Conservation (phyloP, 2,113 vertebrate genomes). For the Rhagologus leucostigma region DNA sequence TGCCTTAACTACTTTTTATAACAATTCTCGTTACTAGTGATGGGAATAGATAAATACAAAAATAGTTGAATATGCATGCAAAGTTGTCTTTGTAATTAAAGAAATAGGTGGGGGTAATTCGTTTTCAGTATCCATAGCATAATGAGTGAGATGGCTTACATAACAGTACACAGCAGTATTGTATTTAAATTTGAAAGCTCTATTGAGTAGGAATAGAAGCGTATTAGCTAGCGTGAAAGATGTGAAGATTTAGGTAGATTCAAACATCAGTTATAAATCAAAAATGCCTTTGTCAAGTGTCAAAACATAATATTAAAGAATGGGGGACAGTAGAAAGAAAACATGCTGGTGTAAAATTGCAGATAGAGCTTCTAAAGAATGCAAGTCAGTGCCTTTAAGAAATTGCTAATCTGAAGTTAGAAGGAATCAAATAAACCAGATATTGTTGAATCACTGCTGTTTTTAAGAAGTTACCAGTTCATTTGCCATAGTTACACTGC, state of each 20-base stretch:
- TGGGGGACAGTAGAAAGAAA: neutral
- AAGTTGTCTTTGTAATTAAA: conserved; percentile 6
- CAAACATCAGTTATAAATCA: neutral
- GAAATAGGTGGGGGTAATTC: neutral
- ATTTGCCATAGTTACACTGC: conserved; percentile 99
- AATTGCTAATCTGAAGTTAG: conserved; percentile 56
- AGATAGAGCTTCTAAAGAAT: neutral
- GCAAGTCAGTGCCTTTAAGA: conserved; percentile 12
- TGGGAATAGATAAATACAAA: conserved; percentile 33
- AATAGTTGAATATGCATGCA: neutral
- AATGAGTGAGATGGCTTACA: neutral
- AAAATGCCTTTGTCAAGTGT: neutral
- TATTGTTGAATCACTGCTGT: conserved; percentile 80
- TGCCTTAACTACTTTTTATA: conserved; percentile 17
- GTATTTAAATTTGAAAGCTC: neutral
- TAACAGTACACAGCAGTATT: neutral
- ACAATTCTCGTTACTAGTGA: conserved; percentile 16
- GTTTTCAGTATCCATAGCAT: neutral
- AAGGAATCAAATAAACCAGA: conserved; percentile 72
- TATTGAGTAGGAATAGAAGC: neutral
- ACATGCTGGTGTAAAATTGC: neutral
- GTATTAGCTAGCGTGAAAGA: neutral
- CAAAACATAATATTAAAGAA: neutral
- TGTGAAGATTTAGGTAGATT: neutral
- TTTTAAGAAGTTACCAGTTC: conserved; percentile 91